phyloP scores from a whole-genome alignment of 1,140 invertebrate genomes.

The Cydia fagiglandana region DNA sequence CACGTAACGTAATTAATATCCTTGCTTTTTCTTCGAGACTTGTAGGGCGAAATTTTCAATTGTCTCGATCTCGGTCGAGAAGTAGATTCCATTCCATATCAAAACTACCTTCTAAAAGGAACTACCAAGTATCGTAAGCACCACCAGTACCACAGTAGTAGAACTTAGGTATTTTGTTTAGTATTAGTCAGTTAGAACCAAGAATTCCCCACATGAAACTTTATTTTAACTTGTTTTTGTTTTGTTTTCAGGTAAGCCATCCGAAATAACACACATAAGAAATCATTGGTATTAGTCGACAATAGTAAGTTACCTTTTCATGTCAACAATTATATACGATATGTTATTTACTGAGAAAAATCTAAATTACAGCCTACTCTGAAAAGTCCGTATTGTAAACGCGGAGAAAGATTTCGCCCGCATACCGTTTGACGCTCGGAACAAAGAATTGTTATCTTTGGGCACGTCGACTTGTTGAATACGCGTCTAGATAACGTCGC shows the following conservation, averaged over 20 bases:
- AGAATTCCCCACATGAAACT: background rate
- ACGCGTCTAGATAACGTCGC: background rate
- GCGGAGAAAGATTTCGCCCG: conserved; percentile 20
- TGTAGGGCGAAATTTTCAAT: too few relatives aligned
- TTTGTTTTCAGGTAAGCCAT: conserved; percentile 41
- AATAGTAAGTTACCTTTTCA: conserved; percentile 2
- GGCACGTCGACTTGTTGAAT: conserved; percentile 20
- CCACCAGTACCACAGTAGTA: too few relatives aligned
- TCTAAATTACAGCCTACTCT: background rate
- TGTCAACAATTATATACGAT: too few relatives aligned
- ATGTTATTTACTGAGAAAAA: background rate
- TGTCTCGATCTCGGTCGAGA: too few relatives aligned
- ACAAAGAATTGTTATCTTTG: conserved; percentile 29
- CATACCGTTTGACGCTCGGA: conserved; percentile 14
- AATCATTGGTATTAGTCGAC: background rate
- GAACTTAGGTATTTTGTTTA: too few relatives aligned
- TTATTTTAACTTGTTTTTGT: conserved; percentile 14
- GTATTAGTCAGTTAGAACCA: too few relatives aligned
- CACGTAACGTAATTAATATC: too few relatives aligned
- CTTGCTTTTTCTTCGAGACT: too few relatives aligned
- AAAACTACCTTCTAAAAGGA: too few relatives aligned
- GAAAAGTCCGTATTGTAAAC: conserved; percentile 11
- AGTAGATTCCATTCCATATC: too few relatives aligned
- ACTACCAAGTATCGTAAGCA: too few relatives aligned
- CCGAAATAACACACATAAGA: background rate